Evolutionary conservation across 2,113 vertebrate species (phyloP), one percentile per base, ranked within the genome.

Genomic region (Hyaena hyaena): DNA sequence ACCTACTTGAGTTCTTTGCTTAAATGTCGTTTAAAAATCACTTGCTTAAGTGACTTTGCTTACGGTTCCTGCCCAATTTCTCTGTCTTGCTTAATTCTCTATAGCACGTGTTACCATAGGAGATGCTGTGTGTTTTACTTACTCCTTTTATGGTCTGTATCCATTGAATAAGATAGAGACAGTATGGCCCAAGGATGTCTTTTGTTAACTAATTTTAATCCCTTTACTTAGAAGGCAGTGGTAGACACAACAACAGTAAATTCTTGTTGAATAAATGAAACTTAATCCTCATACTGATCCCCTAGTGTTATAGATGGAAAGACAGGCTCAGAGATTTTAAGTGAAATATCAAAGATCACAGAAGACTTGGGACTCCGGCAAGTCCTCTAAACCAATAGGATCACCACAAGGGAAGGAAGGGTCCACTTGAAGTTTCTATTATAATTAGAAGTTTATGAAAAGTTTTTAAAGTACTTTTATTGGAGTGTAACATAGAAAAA

Each of bases 251-350:
- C 45, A 48, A 31, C 55, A 50, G 43, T 43, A 45, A n/a, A 17
- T 96, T 86, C 10, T 96, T 85, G 31, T 10, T 89, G 68, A 90
- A 86, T 69, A 24, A 80, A 10, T 89, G 65, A 84, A 35, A 35
- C 16, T 88, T 76, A 88, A 71, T 92, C 92, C 31, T 96, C 53
- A 48, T 31, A 63, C 48, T 71, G 39, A 12, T 33, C 31, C 19
- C 55, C 69, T 68, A 35, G 35, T 86, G 61, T 63, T n/a, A 15
- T 68, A 39, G 14, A 7, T 77, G 43, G 77, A 82, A 71, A 43
- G 76, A 91, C 14, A 86, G 53, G 5, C 31, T 43, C 12, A 35
- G 50, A 79, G 68, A 74, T 77, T 85, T 79, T 31, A 53, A 77
- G 28, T 82, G 53, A 45, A n/a, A 82, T 53, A 43, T 74, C 21